Base-by-base conservation (phyloP, 1,140 invertebrate genomes). In the Drosophila prosaltans region DNA sequence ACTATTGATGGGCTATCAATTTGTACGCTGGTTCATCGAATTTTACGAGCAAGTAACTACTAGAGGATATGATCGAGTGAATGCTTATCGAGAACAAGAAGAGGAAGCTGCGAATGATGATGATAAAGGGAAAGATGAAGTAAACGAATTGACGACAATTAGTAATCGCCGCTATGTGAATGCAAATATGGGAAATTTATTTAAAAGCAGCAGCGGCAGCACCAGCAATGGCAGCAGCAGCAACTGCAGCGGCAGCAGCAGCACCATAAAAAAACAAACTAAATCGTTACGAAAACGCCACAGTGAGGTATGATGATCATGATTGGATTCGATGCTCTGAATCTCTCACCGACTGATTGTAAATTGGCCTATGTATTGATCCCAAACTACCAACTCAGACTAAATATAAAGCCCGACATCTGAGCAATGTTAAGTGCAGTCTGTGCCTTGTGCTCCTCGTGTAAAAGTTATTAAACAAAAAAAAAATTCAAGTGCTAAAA, bases 271-370 rank as follows among this genome's bases (percentile, higher is more conserved):
- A 65, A 61, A 65, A 65, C 66, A 78, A 65, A 88, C 36, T 59
- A 74, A 83, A 89, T 75, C 84, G 65, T 65, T 81, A 73, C 62
- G 51, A 70, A 80, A 78, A 77, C 80, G 67, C 78, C 84, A 80
- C 84, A 82, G 80, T 89, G 84, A 89, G 84, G 84, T 89, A 88
- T 78, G 76, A 85, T 82, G 51, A 79, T 78, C 71, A 64, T 77
- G 57, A 70, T 71, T 72, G 71, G 41, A 61, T 36, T 7, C 65
- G 72, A 30, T 72, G 74, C 61, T 55, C 16, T 30, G 32, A 16
- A 36, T 36, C 32, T 36, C 32, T 36, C 28, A 3, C 61, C 45
- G 43, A 45, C 39, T 41, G 57, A 55, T 51, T 74, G 48, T 83
- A 75, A 58, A 67, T 64, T 80, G 68, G 60, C 30, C 48, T 41